A percentile compares a stretch with the other conserved stretches of the same genome.
Evolutionary conservation across 2,888 invertebrate species (phyloP).

Genomic region (Meandrusa payeni): DNA sequence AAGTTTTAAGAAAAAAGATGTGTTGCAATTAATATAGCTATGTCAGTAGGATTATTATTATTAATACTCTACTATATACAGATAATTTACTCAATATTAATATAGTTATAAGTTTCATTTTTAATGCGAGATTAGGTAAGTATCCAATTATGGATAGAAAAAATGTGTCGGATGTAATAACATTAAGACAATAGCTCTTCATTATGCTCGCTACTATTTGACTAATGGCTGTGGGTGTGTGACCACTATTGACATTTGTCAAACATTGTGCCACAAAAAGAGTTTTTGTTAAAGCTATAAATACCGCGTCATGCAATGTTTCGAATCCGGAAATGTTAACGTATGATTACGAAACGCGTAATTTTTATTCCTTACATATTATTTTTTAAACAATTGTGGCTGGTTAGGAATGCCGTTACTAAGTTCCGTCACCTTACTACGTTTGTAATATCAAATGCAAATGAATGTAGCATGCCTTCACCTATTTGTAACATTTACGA

Average conservation of each 20-base stretch:
- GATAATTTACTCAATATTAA: neutral
- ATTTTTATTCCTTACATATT: too few relatives aligned
- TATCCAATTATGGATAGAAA: conserved; percentile 5
- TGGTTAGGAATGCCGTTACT: conserved; percentile 24
- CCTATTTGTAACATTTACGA: conserved; percentile 20
- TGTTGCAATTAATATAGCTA: conserved; percentile 1
- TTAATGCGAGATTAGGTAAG: neutral
- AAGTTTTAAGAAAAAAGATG: neutral
- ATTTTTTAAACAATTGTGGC: conserved; percentile 15
- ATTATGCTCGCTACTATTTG: conserved; percentile 11
- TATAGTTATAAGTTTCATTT: too few relatives aligned
- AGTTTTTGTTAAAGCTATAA: conserved; percentile 10
- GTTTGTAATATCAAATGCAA: conserved; percentile 14
- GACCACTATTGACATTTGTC: conserved; percentile 16
- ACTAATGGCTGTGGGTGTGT: conserved; percentile 18
- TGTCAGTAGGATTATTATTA: conserved; percentile 15
- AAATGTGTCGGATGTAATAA: conserved; percentile 12
- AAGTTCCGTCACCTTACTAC: conserved; percentile 20
- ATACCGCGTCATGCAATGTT: conserved; percentile 4
- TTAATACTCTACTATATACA: conserved; percentile 3
- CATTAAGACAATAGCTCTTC: conserved; percentile 19
- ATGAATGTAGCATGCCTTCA: conserved; percentile 24
- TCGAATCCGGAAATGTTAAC: neutral
- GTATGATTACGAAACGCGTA: too few relatives aligned
- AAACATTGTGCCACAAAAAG: conserved; percentile 15